Evolutionary conservation across 2,888 invertebrate species (phyloP), one percentile per base, ranked within the genome.

Genomic region (Bedellia somnulentella): DNA sequence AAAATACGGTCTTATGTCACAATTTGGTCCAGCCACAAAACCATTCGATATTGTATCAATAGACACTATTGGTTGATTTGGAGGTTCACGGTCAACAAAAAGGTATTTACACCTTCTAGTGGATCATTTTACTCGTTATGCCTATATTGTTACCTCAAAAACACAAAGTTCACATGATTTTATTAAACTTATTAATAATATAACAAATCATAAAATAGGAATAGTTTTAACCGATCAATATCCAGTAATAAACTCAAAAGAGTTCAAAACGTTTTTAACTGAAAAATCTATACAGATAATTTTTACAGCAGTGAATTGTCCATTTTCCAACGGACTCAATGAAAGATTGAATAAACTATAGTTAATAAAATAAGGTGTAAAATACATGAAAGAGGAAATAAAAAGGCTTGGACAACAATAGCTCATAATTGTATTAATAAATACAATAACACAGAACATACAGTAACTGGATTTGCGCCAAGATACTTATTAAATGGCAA

Each of bases 171-270:
- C 21, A 8, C 8, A 10, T 3, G 21, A 21, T 21, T 21, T 21
- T 21, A 21, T 21, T 21, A 21, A 21, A 21, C 21, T 21, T 21
- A 21, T 21, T n/a, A 21, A 21, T n/a, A 21, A 21, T 21, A n/a
- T 21, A 10, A 21, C 21, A 21, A 21, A 10, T 21, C n/a, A 21
- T 3, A 21, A 21, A 3, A 21, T 21, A n/a, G 21, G n/a, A 3
- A 21, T 3, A 3, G n/a, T 21, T n/a, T 21, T 21, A 21, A 21
- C 21, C 9, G 21, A 21, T 10, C 21, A 21, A 21, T 21, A 21
- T 10, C 21, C 21, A n/a, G 21, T 8, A 8, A 3, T 21, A 21
- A 21, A 21, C n/a, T 21, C 21, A 8, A 21, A 21, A 3, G 21
- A 21, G 8, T 21, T 3, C 8, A 21, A 10, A 10, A 21, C 8